Base-by-base conservation (phyloP, 2,888 invertebrate genomes). In the Acanthacorydalis orientalis region DNA sequence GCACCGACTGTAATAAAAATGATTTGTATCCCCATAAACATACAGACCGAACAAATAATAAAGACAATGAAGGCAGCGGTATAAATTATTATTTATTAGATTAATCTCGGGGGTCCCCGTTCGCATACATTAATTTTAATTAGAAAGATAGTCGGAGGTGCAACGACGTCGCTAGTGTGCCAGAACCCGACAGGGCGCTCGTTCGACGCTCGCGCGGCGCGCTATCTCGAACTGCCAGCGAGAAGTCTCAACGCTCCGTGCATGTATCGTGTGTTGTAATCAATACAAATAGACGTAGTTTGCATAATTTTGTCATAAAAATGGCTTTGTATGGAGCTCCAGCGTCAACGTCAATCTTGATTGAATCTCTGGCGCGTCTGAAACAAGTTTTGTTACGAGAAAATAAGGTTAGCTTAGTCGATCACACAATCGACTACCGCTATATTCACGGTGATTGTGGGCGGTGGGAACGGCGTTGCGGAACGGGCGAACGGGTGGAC, bases 81-180 rank as follows among this genome's bases (percentile, higher is more conserved):
- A 47, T 47, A 47, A 47, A 47, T 47, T 41, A 47, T 47, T 47
- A 47, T 47, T 47, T 47, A 47, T 47, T 47, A 43, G 39, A 47
- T 47, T 47, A 47, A 47, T 47, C 47, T 47, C 47, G 35, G 15
- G 47, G 39, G 47, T 35, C 31, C 43, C 16, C 33, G 47, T 47
- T 41, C 47, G 42, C 43, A 41, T 47, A 35, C 47, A 47, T 47
- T 47, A 47, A 47, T 47, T 47, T 47, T 47, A 47, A 47, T 47
- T 47, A 47, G 34, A 39, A 41, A 41, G 39, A 47, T 47, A 41
- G 37, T 37, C 37, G 37, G 37, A 37, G 37, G 14, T n/a, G 14
- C n/a, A 12, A 12, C 37, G 14, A 37, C 37, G 37, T 12, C 37
- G 14, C 37, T 37, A 14, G 37, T 37, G 37, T 14, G 14, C 12